Percentiles rank a stretch among this genome's conserved stretches.
Conservation (phyloP, 1,140 invertebrate genomes). For the Diorhabda elongata region DNA sequence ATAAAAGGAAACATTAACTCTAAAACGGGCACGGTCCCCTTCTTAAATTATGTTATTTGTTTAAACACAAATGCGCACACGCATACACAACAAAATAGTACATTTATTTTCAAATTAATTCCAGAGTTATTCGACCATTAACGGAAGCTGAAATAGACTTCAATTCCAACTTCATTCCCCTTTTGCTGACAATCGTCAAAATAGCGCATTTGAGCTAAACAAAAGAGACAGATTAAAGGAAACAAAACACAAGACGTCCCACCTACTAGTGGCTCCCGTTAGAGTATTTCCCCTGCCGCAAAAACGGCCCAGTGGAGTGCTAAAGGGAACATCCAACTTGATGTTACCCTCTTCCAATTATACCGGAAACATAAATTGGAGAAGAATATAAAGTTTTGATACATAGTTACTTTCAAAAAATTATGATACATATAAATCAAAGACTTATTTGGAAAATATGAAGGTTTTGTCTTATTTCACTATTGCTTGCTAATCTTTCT, state of each 20-base stretch:
- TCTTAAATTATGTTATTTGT: neutral
- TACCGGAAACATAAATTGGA: too few species aligned
- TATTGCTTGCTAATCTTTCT: too few species aligned
- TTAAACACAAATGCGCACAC: neutral
- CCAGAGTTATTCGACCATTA: neutral
- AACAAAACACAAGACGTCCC: neutral
- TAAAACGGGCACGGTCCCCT: neutral
- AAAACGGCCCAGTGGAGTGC: neutral
- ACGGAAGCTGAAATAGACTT: neutral
- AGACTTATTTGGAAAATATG: too few species aligned
- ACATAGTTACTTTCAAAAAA: too few species aligned
- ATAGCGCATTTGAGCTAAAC: neutral
- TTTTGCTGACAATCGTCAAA: neutral
- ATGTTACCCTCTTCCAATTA: too few species aligned
- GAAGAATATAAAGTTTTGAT: too few species aligned
- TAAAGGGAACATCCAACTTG: too few species aligned
- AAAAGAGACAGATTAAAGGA: constrained; percentile 2
- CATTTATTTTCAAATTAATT: neutral
- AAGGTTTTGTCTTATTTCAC: too few species aligned
- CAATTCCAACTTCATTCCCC: neutral
- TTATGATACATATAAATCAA: too few species aligned
- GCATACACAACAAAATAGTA: neutral
- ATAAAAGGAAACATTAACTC: neutral
- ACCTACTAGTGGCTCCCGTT: neutral
- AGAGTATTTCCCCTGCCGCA: neutral